Conservation (phyloP, 2,888 invertebrate species). For the Perizoma affinitatum region DNA sequence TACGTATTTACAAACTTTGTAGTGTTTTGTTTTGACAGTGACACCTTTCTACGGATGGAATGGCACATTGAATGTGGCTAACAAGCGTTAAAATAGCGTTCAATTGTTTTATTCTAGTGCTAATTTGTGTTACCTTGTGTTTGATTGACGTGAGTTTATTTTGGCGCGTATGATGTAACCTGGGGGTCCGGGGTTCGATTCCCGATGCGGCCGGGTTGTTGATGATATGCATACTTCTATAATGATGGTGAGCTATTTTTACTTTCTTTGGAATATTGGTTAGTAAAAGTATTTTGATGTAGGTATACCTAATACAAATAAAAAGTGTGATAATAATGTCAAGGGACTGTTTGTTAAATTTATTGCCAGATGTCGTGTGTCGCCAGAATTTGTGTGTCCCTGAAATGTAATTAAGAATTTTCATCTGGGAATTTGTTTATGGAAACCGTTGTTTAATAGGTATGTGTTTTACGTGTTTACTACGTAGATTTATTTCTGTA, state of each 20-base stretch:
- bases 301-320: too few relatives aligned
- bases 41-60: constrained; percentile 44
- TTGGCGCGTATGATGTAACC: constrained; percentile 79
- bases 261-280: not conserved
- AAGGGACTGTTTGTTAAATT: constrained; percentile 22
- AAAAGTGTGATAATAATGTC: constrained; percentile 27
- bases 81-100: constrained; percentile 33
- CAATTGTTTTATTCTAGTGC: constrained; percentile 57
- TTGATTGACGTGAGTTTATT: constrained; percentile 75
- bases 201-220: constrained; percentile 63
- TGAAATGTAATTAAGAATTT: too few relatives aligned
- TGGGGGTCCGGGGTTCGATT: constrained; percentile 66
- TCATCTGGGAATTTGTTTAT: too few relatives aligned
- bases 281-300: constrained; percentile 9
- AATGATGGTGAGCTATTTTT: constrained; percentile 71
- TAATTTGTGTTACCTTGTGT: constrained; percentile 72
- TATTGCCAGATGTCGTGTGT: not conserved
- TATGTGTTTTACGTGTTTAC: too few relatives aligned
- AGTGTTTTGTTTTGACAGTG: constrained; percentile 67
- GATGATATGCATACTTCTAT: constrained; percentile 78
- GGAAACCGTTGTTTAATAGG: too few relatives aligned
- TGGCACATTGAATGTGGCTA: constrained; percentile 28
- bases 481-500: too few relatives aligned
- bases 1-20: constrained; percentile 80
- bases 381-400: too few relatives aligned